Evolutionary conservation across 1,140 invertebrate genomes (phyloP), one percentile per base, ranked within the genome.

Genomic region (Drosophila grimshawi): DNA sequence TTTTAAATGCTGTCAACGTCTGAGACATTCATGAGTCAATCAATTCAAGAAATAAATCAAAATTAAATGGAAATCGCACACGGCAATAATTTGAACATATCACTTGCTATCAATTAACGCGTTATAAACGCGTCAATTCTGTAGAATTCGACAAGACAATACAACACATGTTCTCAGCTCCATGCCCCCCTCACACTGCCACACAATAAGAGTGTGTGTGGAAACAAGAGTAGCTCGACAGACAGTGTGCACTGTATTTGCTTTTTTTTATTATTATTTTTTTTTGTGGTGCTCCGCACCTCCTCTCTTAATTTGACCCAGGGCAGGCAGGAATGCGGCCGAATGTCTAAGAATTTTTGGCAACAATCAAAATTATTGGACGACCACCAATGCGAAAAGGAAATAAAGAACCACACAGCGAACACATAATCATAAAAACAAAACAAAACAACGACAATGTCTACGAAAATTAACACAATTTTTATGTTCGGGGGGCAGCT

Each of bases 391-490:
- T 70, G 65, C 71, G 10, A 75, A 48, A 70, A 69, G 60, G 8
- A 61, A 11, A 10, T 5, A 35, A 43, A 29, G 41, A 37, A 33
- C 49, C 52, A 3, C 52, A 30, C 11, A 43, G 32, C 11, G 45
- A 56, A 41, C 37, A 53, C 43, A 51, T 35, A n/a, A 57, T 39
- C 49, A 52, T 11, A 27, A 67, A 75, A 64, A 30, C 32, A 49
- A 33, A 27, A 30, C 41, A 53, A 39, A 57, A 60, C 43, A 65
- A 48, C 51, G 33, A 79, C 66, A 81, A 66, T 79, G 70, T 51
- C 72, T 57, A 75, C 51, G 41, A 80, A 80, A 88, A 86, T 86
- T 88, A 86, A 86, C 82, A 86, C 82, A 88, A 77, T 81, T 86
- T 76, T 71, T 64, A 27, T 77, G 57, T 69, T 66, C 56, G 78